Conservation (phyloP, 2,113 vertebrate genomes). For the Lota lota region DNA sequence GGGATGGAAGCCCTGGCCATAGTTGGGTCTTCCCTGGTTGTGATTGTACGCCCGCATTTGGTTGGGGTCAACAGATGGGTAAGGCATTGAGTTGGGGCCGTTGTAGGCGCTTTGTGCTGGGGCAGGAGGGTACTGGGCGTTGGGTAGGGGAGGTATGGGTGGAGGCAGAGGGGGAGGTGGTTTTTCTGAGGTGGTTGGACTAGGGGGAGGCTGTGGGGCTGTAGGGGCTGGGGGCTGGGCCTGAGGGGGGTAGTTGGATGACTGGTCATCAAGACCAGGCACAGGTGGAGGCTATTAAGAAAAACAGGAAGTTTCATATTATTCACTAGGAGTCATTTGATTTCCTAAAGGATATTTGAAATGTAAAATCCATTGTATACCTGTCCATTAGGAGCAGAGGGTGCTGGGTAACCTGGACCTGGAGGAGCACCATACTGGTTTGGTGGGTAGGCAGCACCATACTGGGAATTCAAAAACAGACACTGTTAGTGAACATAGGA, state of each 20-base stretch:
- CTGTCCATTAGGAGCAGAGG: constrained; percentile 75
- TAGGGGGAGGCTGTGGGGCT: constrained; percentile 67
- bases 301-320: background rate
- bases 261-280: constrained; percentile 71
- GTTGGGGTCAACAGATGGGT: constrained; percentile 60
- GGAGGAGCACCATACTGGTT: constrained; percentile 79
- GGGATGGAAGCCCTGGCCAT: constrained; percentile 56
- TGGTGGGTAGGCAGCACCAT: constrained; percentile 78
- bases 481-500: no score
- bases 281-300: constrained; percentile 63
- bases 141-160: constrained; percentile 61
- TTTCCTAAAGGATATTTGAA: no score
- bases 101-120: constrained; percentile 66
- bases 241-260: constrained; percentile 68
- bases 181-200: constrained; percentile 73
- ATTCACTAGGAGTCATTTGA: no score
- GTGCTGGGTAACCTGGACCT: constrained; percentile 61
- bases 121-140: constrained; percentile 70
- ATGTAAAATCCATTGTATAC: constrained; percentile 39
- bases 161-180: constrained; percentile 66
- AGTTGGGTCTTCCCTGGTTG: constrained; percentile 61
- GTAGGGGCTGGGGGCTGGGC: constrained; percentile 61
- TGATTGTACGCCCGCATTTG: constrained; percentile 68
- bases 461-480: constrained; percentile 43
- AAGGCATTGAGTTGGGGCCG: constrained; percentile 58